Percentiles rank a stretch among this genome's conserved stretches.
These are phyloP conservation scores for Cottoperca gobio DNA, from an alignment of 2,797 vertebrate genomes.

Conservation along the genomic window DNA sequence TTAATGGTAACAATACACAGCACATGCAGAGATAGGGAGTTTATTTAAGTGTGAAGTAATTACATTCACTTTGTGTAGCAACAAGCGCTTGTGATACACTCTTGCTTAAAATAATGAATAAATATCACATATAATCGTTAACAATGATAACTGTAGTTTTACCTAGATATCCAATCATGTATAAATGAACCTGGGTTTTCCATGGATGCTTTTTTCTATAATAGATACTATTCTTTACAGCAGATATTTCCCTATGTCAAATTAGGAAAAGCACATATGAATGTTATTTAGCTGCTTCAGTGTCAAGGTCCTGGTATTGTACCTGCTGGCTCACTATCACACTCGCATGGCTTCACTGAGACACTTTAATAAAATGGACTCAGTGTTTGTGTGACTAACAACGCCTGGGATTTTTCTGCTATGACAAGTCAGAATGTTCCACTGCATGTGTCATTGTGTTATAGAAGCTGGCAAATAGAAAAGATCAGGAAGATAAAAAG, in stretches of 20 bases:
- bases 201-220: not conserved
- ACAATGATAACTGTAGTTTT: not conserved
- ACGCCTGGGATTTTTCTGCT: not conserved
- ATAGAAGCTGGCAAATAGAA: not conserved
- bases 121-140: not conserved
- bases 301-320: not conserved
- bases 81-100: not conserved
- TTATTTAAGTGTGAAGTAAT: not conserved
- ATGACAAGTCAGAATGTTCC: constrained; percentile 5
- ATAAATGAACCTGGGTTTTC: not conserved
- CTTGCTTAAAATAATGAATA: not conserved
- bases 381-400: not conserved
- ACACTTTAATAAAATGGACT: not conserved
- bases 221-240: not conserved
- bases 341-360: not conserved
- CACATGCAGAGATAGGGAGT: not conserved
- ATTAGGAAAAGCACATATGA: not conserved
- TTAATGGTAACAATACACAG: not conserved
- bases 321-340: constrained; percentile 1
- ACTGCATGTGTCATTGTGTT: constrained; percentile 5
- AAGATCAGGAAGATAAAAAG: not conserved
- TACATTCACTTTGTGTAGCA: not conserved
- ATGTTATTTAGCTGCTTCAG: not conserved
- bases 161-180: not conserved
- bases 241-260: not conserved